Conservation (phyloP, 2,888 invertebrate species). For the Tryphoninae sp. region DNA sequence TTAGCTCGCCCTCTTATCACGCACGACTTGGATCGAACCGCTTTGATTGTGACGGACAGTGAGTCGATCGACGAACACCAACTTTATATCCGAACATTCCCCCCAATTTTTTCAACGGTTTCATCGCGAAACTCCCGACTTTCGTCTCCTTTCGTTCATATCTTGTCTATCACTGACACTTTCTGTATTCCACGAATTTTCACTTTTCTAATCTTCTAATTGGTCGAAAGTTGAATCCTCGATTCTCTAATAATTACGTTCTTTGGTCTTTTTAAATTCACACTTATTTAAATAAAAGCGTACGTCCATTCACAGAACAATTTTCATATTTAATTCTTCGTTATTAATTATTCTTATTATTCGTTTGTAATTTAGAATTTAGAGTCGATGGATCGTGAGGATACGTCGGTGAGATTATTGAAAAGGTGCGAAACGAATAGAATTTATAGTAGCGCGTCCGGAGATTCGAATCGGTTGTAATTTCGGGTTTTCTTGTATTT, state of each 20-base stretch:
- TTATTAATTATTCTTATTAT: neutral
- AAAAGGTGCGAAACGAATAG: neutral
- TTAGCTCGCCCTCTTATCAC: constrained; percentile 10
- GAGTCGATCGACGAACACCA: neutral
- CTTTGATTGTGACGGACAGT: neutral
- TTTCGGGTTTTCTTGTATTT: neutral
- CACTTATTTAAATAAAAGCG: no score
- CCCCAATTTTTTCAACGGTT: neutral
- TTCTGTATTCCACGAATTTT: neutral
- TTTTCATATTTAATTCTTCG: neutral
- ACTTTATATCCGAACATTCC: neutral
- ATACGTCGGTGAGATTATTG: constrained; percentile 12
- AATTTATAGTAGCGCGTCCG: neutral
- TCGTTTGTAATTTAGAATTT: neutral
- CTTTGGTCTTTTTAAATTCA: neutral
- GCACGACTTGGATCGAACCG: neutral
- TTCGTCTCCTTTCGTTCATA: neutral
- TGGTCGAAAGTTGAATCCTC: neutral
- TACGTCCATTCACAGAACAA: no score
- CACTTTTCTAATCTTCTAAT: neutral
- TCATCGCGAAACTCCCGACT: neutral
- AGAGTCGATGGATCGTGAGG: neutral
- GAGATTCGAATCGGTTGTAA: constrained; percentile 15
- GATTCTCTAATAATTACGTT: neutral
- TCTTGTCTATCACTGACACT: neutral